Percentiles rank a stretch among this genome's conserved stretches.
These are phyloP conservation scores for Napeogenes sylphis DNA, from an alignment of 2,888 invertebrate species.

Conservation along the genomic window DNA sequence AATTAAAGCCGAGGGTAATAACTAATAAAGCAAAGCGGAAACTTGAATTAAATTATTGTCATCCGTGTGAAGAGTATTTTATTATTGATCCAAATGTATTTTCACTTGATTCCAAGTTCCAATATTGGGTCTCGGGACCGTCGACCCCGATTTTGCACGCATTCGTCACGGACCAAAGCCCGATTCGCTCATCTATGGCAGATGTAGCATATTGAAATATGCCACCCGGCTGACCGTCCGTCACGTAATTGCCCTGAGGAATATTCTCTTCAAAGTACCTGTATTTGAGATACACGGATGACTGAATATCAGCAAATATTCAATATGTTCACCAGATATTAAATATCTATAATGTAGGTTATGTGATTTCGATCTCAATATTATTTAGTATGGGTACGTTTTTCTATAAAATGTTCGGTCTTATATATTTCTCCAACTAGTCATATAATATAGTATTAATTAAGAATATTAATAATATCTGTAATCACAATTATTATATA, in stretches of 20 bases:
- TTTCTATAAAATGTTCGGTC: not conserved
- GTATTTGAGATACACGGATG: constrained; percentile 62
- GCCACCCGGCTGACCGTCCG: constrained; percentile 57
- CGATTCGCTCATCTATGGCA: constrained; percentile 47
- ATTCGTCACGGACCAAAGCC: constrained; percentile 54
- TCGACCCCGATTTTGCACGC: constrained; percentile 52
- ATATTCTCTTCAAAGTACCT: constrained; percentile 57
- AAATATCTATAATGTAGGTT: constrained; percentile 24
- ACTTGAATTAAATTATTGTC: constrained; percentile 56
- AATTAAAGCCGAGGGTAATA: constrained; percentile 76
- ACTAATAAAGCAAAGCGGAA: constrained; percentile 58
- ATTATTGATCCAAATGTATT: too few species aligned
- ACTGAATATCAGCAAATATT: constrained; percentile 55
- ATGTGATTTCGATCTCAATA: not conserved
- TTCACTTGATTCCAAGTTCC: not conserved
- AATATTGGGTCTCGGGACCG: constrained; percentile 10
- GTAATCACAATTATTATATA: too few species aligned
- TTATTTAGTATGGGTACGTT: not conserved
- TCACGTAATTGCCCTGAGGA: constrained; percentile 55
- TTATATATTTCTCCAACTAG: too few species aligned
- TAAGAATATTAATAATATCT: too few species aligned
- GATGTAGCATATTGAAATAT: constrained; percentile 71
- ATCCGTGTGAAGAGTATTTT: constrained; percentile 14
- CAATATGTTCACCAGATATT: constrained; percentile 48
- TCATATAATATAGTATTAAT: too few species aligned